phyloP scores from a whole-genome alignment of 1,140 invertebrate species.

The Wasmannia auropunctata region DNA sequence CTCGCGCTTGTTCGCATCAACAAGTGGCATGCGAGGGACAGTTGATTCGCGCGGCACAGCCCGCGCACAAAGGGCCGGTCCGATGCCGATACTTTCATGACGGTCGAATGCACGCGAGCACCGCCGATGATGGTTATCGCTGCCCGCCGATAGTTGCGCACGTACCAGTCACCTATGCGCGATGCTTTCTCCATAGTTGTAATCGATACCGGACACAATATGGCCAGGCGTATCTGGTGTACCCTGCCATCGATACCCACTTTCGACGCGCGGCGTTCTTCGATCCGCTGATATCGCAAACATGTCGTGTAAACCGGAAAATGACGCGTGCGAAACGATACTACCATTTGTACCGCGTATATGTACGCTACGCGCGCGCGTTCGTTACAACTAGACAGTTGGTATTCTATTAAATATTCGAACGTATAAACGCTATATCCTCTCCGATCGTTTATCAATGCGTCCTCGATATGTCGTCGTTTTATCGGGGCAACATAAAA shows the following conservation, averaged over 20 bases:
- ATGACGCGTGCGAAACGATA: constrained; percentile 1
- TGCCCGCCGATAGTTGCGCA: constrained; percentile 27
- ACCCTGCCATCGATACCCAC: constrained; percentile 46
- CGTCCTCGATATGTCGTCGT: not conserved
- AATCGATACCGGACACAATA: constrained; percentile 44
- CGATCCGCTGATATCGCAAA: constrained; percentile 40
- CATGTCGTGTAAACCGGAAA: constrained; percentile 1
- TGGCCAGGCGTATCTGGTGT: constrained; percentile 23
- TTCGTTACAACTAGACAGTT: not conserved
- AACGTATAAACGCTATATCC: not conserved
- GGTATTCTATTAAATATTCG: constrained; percentile 21
- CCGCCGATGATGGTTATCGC: constrained; percentile 57
- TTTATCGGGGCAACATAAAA: not conserved
- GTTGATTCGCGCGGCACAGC: constrained; percentile 20
- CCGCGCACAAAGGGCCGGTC: constrained; percentile 47
- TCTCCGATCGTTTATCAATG: constrained; percentile 6
- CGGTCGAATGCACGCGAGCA: constrained; percentile 60
- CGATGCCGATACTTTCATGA: constrained; percentile 65
- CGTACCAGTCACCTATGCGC: constrained; percentile 10
- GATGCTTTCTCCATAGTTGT: constrained; percentile 33
- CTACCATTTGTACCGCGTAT: not conserved
- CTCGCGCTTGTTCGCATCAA: constrained; percentile 66
- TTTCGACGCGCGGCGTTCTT: constrained; percentile 58
- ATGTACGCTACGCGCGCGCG: not conserved
- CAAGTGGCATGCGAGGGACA: constrained; percentile 64